Conservation (phyloP, 2,888 invertebrate species). For the Aphelenchoides bicaudatus region DNA sequence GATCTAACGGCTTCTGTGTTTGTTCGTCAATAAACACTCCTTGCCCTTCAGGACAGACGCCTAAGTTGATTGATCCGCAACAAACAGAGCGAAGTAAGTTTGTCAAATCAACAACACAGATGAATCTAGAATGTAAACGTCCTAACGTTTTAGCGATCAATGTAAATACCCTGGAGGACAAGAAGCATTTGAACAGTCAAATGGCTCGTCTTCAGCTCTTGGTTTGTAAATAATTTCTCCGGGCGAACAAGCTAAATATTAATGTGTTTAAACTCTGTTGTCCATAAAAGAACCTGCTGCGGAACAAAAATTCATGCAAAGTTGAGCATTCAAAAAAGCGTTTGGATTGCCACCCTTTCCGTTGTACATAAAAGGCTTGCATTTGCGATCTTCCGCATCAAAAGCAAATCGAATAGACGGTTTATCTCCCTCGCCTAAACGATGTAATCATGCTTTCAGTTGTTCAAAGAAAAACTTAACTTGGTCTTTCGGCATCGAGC, state of each 20-base stretch:
- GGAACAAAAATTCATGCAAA: slow-evolving; percentile 48
- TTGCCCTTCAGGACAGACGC: slow-evolving; percentile 45
- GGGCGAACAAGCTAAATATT: slow-evolving; percentile 43
- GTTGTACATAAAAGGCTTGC: slow-evolving; percentile 32
- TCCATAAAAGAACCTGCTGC: slow-evolving; percentile 38
- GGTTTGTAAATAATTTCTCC: slow-evolving; percentile 46
- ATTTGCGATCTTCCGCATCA: slow-evolving; percentile 35
- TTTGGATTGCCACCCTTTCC: slow-evolving; percentile 41
- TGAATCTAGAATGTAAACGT: no score
- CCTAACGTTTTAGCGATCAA: no score
- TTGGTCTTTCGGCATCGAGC: slow-evolving; percentile 38
- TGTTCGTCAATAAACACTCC: slow-evolving; percentile 41
- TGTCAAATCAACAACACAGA: slow-evolving; percentile 43
- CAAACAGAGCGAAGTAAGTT: slow-evolving; percentile 41
- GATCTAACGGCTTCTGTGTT: slow-evolving; percentile 39
- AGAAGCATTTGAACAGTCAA: slow-evolving; percentile 43
- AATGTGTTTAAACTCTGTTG: background rate
- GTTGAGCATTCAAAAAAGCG: slow-evolving; percentile 42
- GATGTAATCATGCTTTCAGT: no score
- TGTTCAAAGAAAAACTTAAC: no score
- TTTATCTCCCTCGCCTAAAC: slow-evolving; percentile 40
- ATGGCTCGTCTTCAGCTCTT: slow-evolving; percentile 38
- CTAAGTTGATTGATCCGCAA: slow-evolving; percentile 44
- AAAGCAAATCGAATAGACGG: slow-evolving; percentile 42
- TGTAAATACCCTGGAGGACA: slow-evolving; percentile 50